phyloP scores from a whole-genome alignment of 1,140 invertebrate genomes.

The Leptinotarsa texana region DNA sequence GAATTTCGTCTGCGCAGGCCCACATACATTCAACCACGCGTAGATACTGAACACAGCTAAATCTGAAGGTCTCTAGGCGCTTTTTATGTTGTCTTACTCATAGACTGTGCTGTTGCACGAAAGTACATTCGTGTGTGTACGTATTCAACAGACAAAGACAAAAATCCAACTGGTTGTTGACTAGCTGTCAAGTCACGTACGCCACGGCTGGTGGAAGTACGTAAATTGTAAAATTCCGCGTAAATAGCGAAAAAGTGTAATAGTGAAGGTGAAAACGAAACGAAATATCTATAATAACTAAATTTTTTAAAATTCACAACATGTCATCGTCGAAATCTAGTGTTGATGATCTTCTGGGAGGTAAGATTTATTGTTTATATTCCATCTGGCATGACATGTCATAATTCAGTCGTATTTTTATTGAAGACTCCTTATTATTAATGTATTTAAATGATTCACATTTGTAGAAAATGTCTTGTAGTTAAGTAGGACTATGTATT shows the following conservation, averaged over 20 bases:
- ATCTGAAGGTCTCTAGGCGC: not conserved
- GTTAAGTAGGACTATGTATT: slow-evolving; percentile 23
- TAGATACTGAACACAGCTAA: not conserved
- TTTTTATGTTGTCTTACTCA: too few species aligned
- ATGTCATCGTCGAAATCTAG: slow-evolving; percentile 55
- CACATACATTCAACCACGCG: too few species aligned
- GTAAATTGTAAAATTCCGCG: slow-evolving; percentile 20
- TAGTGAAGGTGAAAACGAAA: not conserved
- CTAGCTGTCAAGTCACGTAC: slow-evolving; percentile 37
- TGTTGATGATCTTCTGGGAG: slow-evolving; percentile 52
- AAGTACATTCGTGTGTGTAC: too few species aligned
- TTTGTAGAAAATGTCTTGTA: slow-evolving; percentile 21
- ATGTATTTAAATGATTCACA: slow-evolving; percentile 19
- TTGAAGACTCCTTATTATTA: slow-evolving; percentile 15
- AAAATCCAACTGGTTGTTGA: slow-evolving; percentile 6
- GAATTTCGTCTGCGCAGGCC: too few species aligned
- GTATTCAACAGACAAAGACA: not conserved
- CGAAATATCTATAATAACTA: slow-evolving; percentile 12
- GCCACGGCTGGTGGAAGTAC: slow-evolving; percentile 15
- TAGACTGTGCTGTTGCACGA: too few species aligned
- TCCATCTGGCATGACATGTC: slow-evolving; percentile 39
- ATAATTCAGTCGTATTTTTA: slow-evolving; percentile 39
- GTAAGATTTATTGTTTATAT: slow-evolving; percentile 51
- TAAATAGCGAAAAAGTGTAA: slow-evolving; percentile 11
- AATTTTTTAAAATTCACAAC: slow-evolving; percentile 33